Conservation (phyloP, 1,140 invertebrate genomes). For the Triops longicaudatus region DNA sequence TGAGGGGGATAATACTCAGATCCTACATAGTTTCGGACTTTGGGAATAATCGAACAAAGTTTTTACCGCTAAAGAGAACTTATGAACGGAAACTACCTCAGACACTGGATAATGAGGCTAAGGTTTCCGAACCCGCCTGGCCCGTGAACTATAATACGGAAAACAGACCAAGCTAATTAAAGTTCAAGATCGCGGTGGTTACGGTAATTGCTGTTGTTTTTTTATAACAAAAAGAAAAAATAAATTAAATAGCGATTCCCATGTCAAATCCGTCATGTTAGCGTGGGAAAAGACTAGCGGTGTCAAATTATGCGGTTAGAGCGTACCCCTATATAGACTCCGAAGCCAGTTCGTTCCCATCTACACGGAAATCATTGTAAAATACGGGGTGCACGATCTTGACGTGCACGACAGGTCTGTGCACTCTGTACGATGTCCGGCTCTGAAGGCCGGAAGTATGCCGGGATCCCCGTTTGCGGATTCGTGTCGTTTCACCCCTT, state of each 20-base stretch:
- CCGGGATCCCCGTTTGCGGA: background rate
- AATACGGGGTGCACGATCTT: slow-evolving; percentile 9
- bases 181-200: no score
- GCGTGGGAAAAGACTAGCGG: background rate
- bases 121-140: no score
- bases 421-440: background rate
- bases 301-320: background rate
- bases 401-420: background rate
- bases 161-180: no score
- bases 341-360: background rate
- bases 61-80: no score
- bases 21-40: no score
- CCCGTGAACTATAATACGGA: no score
- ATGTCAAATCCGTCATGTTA: slow-evolving; percentile 8
- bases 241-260: background rate
- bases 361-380: background rate
- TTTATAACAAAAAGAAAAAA: background rate
- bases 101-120: no score
- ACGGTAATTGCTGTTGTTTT: background rate
- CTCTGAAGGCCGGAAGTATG: background rate
- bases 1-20: no score
- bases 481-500: background rate
- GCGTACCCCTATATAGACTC: background rate
- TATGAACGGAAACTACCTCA: no score
- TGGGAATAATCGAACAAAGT: no score